phyloP scores from a whole-genome alignment of 1,140 invertebrate species.

The Drosophila murphyi region DNA sequence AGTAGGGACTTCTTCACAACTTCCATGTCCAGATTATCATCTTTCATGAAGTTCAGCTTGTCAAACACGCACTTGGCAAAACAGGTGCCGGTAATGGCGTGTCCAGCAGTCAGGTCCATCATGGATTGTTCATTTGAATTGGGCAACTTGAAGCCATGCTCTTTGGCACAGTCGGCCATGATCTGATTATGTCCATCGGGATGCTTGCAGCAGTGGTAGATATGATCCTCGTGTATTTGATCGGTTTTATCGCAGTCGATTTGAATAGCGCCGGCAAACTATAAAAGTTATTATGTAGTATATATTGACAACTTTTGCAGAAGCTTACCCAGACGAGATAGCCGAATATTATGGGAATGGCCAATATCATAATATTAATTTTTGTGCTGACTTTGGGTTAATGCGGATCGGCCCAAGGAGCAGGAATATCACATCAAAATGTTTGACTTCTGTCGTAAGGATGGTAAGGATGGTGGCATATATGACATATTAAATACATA shows the following conservation, averaged over 20 bases:
- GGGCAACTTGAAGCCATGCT: slow-evolving; percentile 52
- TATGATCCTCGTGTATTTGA: slow-evolving; percentile 60
- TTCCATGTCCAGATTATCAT: slow-evolving; percentile 52
- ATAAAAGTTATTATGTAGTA: background rate
- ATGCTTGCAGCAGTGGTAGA: slow-evolving; percentile 73
- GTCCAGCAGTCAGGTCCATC: slow-evolving; percentile 65
- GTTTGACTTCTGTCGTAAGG: slow-evolving; percentile 61
- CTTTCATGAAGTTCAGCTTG: slow-evolving; percentile 57
- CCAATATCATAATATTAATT: slow-evolving; percentile 26
- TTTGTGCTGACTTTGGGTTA: background rate
- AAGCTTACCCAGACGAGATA: slow-evolving; percentile 53
- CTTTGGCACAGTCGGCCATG: slow-evolving; percentile 60
- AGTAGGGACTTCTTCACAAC: slow-evolving; percentile 46
- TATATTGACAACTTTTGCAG: too few species aligned
- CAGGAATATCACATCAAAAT: slow-evolving; percentile 56
- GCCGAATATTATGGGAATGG: slow-evolving; percentile 13
- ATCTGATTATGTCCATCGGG: slow-evolving; percentile 70
- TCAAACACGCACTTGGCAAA: slow-evolving; percentile 67
- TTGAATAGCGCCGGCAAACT: slow-evolving; percentile 33
- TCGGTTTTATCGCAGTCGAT: slow-evolving; percentile 66
- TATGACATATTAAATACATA: too few species aligned
- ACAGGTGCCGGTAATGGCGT: slow-evolving; percentile 55
- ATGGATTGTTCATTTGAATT: slow-evolving; percentile 55
- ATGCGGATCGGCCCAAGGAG: slow-evolving; percentile 56
- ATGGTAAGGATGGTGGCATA: slow-evolving; percentile 21